Conservation (phyloP, 2,113 vertebrate species). For the Gallinago media region DNA sequence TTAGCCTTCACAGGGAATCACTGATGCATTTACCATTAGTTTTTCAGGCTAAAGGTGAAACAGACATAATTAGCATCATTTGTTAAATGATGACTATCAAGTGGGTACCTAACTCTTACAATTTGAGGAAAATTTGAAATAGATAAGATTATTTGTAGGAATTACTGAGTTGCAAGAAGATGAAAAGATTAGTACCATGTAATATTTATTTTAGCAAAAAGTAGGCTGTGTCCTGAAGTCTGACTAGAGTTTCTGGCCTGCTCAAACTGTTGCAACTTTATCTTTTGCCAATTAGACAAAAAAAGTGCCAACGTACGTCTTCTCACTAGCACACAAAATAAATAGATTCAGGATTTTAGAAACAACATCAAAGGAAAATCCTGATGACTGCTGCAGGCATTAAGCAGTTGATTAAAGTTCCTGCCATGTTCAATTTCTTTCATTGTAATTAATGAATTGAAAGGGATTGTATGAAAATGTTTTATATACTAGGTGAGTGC, state of each 20-base stretch:
- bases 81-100: not conserved
- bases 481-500: not conserved
- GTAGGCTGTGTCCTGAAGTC: not conserved
- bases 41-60: not conserved
- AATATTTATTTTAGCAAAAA: not conserved
- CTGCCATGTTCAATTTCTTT: not conserved
- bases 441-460: not conserved
- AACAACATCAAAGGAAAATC: conserved; percentile 11
- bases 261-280: not conserved
- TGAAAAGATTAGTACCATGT: not conserved
- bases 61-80: not conserved
- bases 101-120: not conserved
- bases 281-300: not conserved
- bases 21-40: not conserved
- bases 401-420: conserved; percentile 3
- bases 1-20: not conserved
- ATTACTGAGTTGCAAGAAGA: not conserved
- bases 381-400: not conserved
- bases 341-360: not conserved
- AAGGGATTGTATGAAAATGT: not conserved
- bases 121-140: not conserved
- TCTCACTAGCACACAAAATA: not conserved
- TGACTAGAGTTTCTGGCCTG: not conserved
- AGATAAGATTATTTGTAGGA: not conserved
- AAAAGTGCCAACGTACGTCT: not conserved